These are phyloP conservation scores for Cepaea nemoralis DNA, from an alignment of 1,140 invertebrate genomes.

Conservation along the genomic window DNA sequence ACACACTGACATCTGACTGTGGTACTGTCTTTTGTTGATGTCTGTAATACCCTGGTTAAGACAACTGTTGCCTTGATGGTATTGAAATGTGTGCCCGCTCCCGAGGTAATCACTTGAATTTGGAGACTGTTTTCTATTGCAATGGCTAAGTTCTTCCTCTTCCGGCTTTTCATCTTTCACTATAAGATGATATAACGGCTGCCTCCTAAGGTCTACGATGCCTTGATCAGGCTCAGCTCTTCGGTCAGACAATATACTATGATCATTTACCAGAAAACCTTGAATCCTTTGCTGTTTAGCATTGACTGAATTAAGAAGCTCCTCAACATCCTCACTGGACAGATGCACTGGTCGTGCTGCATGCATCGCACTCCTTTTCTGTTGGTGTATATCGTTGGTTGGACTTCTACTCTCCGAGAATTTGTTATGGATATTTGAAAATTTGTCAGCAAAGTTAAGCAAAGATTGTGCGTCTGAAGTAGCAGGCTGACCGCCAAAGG, in stretches of 20 bases:
- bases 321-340: slow-evolving; percentile 23
- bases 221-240: neutral
- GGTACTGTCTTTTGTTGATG: neutral
- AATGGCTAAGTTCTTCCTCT: neutral
- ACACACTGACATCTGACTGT: neutral
- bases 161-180: neutral
- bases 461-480: neutral
- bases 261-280: neutral
- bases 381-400: slow-evolving; percentile 14
- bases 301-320: slow-evolving; percentile 25
- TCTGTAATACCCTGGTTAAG: neutral
- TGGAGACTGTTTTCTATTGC: neutral
- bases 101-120: neutral
- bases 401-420: neutral
- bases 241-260: neutral
- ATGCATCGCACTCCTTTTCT: slow-evolving; percentile 27
- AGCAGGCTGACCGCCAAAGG: neutral
- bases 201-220: neutral
- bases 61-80: neutral
- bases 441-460: neutral
- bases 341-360: slow-evolving; percentile 15
- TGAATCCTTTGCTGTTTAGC: neutral
- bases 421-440: neutral
- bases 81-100: neutral
- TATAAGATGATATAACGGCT: neutral